Evolutionary conservation across 2,888 invertebrate species (phyloP), one percentile per base, ranked within the genome.

Genomic region (Brenthis daphne): DNA sequence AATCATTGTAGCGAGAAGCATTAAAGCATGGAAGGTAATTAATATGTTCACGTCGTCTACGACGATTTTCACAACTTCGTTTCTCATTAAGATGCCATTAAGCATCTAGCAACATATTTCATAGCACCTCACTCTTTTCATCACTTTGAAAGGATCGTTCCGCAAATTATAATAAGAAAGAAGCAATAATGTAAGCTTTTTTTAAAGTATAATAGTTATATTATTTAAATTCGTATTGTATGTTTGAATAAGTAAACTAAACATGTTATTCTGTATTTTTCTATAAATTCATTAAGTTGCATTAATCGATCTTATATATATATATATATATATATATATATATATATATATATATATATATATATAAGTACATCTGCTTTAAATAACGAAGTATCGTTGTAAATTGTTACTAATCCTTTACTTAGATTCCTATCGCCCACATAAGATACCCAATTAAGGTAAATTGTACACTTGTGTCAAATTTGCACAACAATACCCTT

Each of bases 51-150:
- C 81, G 80, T 79, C 84, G 77, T 80, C 82, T 78, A 74, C 64
- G 70, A 67, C 75, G 79, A 77, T 78, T 80, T 79, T 81, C 83
- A 80, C 82, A 80, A 83, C 77, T 85, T 84, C 83, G 80, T 75
- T 78, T 79, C 87, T 88, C 88, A 87, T 90, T 89, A 89, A 82
- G 84, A 80, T 80, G 81, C 81, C 84, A 85, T 88, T 84, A 85
- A 77, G 55, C 77, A 67, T 72, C 60, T 29, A 69, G 68, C 76
- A 81, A 81, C 78, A 81, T 76, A 79, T 80, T 80, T 77, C 77
- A 79, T 71, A 57, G 60, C 64, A 72, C 69, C 69, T 72, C 67
- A 74, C 69, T 69, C 67, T 67, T 72, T 72, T 69, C 71, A 69
- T 72, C 67, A 72, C 60, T 67, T 67, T 67, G 64, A 70, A 70